A percentile compares a stretch with the other conserved stretches of the same genome.
Conservation (phyloP, 2,888 invertebrate species). For the Embidobia sp. region DNA sequence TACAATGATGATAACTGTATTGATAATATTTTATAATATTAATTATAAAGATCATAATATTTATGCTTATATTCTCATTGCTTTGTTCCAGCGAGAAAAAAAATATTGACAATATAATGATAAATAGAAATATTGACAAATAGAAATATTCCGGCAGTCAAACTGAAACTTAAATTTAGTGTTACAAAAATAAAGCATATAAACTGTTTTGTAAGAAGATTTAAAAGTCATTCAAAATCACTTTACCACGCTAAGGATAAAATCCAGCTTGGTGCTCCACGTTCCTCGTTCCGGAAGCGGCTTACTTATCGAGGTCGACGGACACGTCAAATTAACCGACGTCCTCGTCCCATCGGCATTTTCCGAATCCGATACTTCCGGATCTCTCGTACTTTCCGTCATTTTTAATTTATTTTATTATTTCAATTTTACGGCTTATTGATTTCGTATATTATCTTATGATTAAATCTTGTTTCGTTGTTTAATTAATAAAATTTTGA, state of each 20-base stretch:
- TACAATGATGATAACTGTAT: too few species aligned
- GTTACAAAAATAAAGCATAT: too few species aligned
- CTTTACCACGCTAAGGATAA: constrained; percentile 91
- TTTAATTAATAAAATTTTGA: constrained; percentile 43
- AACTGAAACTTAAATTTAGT: too few species aligned
- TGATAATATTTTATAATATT: too few species aligned
- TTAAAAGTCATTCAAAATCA: constrained; percentile 37
- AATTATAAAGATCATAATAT: too few species aligned
- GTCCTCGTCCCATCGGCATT: constrained; percentile 73
- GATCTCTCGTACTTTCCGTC: constrained; percentile 78
- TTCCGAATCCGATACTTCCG: constrained; percentile 76
- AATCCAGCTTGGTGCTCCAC: constrained; percentile 95
- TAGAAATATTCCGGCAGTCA: too few species aligned
- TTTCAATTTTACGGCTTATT: constrained; percentile 31
- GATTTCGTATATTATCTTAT: constrained; percentile 31
- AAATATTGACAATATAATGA: too few species aligned
- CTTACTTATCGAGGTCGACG: constrained; percentile 71
- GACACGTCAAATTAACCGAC: constrained; percentile 74
- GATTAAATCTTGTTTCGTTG: constrained; percentile 52
- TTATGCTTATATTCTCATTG: too few species aligned
- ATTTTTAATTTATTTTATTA: constrained; percentile 67
- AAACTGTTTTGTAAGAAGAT: too few species aligned
- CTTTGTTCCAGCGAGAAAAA: too few species aligned
- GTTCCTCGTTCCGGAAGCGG: constrained; percentile 90
- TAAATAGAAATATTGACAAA: too few species aligned